Base-by-base conservation (phyloP, 2,888 invertebrate species). In the Chrysolina haemoptera region DNA sequence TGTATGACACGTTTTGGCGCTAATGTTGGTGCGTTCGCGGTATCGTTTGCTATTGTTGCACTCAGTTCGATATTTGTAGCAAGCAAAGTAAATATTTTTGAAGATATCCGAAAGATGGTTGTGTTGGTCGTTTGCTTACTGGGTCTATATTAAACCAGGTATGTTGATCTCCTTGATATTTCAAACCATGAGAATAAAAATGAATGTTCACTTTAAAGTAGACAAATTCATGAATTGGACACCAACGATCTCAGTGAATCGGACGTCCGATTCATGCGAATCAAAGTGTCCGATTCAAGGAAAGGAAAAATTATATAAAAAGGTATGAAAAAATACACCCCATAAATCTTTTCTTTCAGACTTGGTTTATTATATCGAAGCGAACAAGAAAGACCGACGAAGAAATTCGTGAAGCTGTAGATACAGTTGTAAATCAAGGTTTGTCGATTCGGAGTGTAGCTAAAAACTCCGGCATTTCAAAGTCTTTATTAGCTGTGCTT, bases 51-150 rank as follows among this genome's bases (percentile, higher is more conserved):
- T 46, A 46, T 46, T 46, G n/a, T 12, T 46, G 14, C 12, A 46
- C 46, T 46, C 46, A 46, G 46, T n/a, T 12, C 12, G 14, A 46
- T 46, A 46, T 46, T 12, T 46, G 46, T 46, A 3, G 46, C 46
- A 46, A 46, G 46, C 46, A 46, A 46, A 46, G 46, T 46, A 46
- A 46, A n/a, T 46, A 46, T 46, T 46, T 46, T 46, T 46, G 46
- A 46, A 46, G 46, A 46, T 46, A 46, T 46, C 46, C n/a, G n/a
- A 46, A 46, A 46, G n/a, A 46, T 11, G 12, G 12, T 46, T 46
- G 46, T 46, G 11, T 46, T 46, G 46, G 46, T 46, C 14, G 46
- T 46, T 46, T 46, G 46, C 46, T 46, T 46, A n/a, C n/a, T 46
- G n/a, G 46, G 46, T 46, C n/a, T 46, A 46, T 12, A 46, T 12